Evolutionary conservation across 2,797 vertebrate genomes (phyloP), one percentile per base, ranked within the genome.

Genomic region (Muscicapa striata): DNA sequence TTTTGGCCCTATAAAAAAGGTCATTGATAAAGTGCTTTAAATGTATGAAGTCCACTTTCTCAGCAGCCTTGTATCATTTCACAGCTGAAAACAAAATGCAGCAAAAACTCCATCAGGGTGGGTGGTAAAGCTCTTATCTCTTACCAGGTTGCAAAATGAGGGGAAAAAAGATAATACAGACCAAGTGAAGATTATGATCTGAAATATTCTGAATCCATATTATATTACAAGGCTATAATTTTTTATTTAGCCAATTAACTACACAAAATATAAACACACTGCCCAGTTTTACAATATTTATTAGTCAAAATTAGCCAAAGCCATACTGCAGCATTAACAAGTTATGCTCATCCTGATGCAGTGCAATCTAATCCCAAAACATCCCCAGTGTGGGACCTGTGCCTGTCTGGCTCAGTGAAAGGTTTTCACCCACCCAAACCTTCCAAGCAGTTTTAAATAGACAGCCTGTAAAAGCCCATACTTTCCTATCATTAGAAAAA

Each of bases 391-490:
- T 19, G 40, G 10, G 29, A n/a, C 36, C 77, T 10, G 21, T 32
- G n/a, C 15, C 30, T 0, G 0, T 5, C 5, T 2, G 18, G 43
- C 20, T n/a, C 41, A 40, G 29, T 9, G 32, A 17, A 61, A 72
- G 62, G n/a, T 46, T 66, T 36, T 38, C 41, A n/a, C 45, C 41
- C 29, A 55, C 5, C 27, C 55, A 52, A 73, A 54, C 23, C 26
- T 73, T 66, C n/a, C 22, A 40, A 40, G 27, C 11, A 51, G 38
- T 67, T 84, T 86, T 43, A 62, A 57, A 58, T 1, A 66, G 32
- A 13, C 20, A 63, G 10, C 9, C 57, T 70, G 21, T 29, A 86
- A 92, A 83, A 64, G 16, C 14, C 26, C 63, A 30, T 18, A 26
- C 7, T 66, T 90, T 34, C 13, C 8, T 5, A 23, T 15, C 13